Evolutionary conservation across 2,888 invertebrate genomes (phyloP), one percentile per base, ranked within the genome.

Genomic region (Parapristionchus giblindavisi): DNA sequence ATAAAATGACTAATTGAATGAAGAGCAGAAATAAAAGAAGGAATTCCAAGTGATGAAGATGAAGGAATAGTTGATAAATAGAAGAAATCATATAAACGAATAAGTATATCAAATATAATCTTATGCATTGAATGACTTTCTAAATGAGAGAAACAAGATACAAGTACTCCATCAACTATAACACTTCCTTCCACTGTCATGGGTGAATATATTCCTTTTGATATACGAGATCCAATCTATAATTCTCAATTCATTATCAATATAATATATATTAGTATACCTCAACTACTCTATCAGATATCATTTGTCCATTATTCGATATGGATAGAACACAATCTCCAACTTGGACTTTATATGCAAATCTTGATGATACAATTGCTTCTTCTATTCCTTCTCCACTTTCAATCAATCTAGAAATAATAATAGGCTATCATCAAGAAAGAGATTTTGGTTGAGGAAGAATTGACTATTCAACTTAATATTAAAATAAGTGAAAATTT

Each of bases 111-210:
- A 76, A 83, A 87, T 6, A 85, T 80, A 11, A 86, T 77, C 80
- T 87, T 87, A 70, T 87, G 87, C 29, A 84, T 78, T 8, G 83
- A 79, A 68, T 87, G 87, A 17, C 82, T 81, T 75, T 87, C 87
- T 29, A 87, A 76, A 76, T 87, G 87, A 3, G 85, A 84, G 82
- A 87, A 87, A 75, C 87, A 87, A 2, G 86, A 86, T 11, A 85
- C 77, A 32, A 87, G 81, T 3, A 87, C 80, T 24, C 84, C 85
- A 63, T 87, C 84, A 17, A 82, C 84, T 6, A 87, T 75, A 8
- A 87, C 63, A 27, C 84, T 76, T 17, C 87, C 87, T 68, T 87
- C 87, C 3, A 87, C 85, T 3, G 87, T 87, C 84, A 87, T 86
- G 27, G 87, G 87, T 51, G 85, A 85, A 76, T 87, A 87, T 78